phyloP scores from a whole-genome alignment of 2,113 vertebrate species.

The Sisor rabdophorus region DNA sequence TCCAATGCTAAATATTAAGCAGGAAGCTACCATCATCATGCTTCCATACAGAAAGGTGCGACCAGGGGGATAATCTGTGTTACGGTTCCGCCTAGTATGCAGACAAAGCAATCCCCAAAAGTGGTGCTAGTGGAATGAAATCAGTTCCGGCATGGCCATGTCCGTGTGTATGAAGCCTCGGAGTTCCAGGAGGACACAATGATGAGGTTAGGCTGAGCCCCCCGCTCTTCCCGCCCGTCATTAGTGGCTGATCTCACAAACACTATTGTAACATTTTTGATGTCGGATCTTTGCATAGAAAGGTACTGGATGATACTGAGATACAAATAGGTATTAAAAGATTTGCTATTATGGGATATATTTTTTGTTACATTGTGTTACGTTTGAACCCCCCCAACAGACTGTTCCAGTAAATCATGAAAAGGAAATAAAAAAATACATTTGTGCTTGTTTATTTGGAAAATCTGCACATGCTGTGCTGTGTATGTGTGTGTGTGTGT shows the following conservation, averaged over 20 bases:
- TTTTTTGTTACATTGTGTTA: background rate
- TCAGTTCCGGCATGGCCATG: background rate
- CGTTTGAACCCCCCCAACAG: background rate
- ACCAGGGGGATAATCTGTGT: background rate
- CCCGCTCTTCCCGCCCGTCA: no score
- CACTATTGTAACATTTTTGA: no score
- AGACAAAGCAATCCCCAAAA: background rate
- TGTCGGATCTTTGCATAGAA: no score
- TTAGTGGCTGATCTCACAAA: no score
- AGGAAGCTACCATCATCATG: background rate
- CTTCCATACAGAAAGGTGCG: background rate
- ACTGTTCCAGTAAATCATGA: background rate
- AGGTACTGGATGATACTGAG: no score
- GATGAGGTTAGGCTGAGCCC: no score
- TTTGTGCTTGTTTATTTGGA: background rate
- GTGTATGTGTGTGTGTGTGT: background rate
- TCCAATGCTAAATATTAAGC: background rate
- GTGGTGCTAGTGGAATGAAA: background rate
- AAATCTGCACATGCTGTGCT: no score
- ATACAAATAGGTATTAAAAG: no score
- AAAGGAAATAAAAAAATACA: background rate
- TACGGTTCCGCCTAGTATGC: background rate
- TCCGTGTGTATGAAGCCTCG: background rate
- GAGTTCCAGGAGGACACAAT: background rate
- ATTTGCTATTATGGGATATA: background rate